Conservation (phyloP, 2,797 vertebrate genomes). For the Euphonia xanthogaster region DNA sequence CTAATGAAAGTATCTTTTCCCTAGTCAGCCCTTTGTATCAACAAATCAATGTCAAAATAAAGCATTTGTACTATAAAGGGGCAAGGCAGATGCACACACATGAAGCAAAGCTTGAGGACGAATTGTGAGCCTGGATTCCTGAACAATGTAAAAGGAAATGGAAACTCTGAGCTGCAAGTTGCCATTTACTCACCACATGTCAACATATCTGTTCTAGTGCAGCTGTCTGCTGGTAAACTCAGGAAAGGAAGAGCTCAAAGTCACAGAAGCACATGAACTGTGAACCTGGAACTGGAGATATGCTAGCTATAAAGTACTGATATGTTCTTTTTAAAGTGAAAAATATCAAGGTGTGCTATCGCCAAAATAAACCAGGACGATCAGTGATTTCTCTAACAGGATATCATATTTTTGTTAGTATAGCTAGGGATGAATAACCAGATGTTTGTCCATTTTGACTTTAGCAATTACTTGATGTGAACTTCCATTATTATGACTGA, state of each 20-base stretch:
- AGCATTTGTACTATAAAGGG: background rate
- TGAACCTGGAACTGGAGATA: constrained; percentile 51
- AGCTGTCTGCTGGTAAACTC: constrained; percentile 68
- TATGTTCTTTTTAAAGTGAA: constrained; percentile 25
- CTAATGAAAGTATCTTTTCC: constrained; percentile 23
- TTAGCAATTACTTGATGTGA: constrained; percentile 8
- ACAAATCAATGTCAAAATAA: constrained; percentile 42
- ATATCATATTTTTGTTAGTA: constrained; percentile 35
- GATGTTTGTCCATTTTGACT: constrained; percentile 47
- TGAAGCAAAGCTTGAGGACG: background rate
- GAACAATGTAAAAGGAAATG: constrained; percentile 67
- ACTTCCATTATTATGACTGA: constrained; percentile 14
- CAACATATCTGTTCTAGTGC: constrained; percentile 59
- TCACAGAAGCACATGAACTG: constrained; percentile 53
- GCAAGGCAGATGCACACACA: background rate
- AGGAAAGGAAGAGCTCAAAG: constrained; percentile 68
- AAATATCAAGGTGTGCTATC: background rate
- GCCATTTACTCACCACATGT: constrained; percentile 44
- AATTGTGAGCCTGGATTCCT: constrained; percentile 5
- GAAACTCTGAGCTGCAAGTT: constrained; percentile 50
- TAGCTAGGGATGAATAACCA: constrained; percentile 27
- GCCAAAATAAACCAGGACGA: constrained; percentile 58
- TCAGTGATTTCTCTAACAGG: constrained; percentile 36
- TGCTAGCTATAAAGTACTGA: constrained; percentile 15
- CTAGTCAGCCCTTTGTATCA: background rate